These are phyloP conservation scores for Oostethus manadensis DNA, from an alignment of 2,113 vertebrate species.

Conservation along the genomic window DNA sequence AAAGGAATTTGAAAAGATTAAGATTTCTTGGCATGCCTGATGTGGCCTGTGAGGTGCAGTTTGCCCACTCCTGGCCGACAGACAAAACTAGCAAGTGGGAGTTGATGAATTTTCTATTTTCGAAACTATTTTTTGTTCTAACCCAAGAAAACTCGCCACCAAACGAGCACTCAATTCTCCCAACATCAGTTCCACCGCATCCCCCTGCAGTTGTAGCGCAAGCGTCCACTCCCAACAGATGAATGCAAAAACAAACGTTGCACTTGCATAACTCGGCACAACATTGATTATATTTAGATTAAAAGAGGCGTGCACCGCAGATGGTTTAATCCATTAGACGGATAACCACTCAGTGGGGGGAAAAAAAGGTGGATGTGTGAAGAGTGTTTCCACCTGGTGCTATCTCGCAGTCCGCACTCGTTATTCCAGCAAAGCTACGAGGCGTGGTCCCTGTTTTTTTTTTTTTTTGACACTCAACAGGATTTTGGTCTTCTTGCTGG, in stretches of 20 bases:
- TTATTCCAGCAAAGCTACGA: conserved; percentile 5
- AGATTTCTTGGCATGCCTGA: too few species aligned
- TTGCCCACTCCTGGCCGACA: too few species aligned
- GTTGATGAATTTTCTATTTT: too few species aligned
- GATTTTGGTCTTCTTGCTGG: conserved; percentile 11
- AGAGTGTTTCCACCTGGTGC: conserved; percentile 3
- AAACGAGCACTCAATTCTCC: not conserved
- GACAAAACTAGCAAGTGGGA: too few species aligned
- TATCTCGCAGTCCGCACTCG: conserved; percentile 1
- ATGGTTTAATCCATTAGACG: conserved; percentile 3
- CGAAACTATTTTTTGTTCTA: too few species aligned
- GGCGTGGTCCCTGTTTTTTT: conserved; percentile 4
- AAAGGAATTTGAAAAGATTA: too few species aligned
- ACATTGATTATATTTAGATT: conserved; percentile 6
- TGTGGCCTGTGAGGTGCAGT: too few species aligned
- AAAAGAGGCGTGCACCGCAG: not conserved
- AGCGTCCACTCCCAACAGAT: conserved; percentile 1
- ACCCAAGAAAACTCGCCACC: not conserved
- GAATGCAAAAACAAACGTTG: conserved; percentile 7
- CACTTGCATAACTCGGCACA: not conserved
- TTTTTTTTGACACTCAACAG: not conserved
- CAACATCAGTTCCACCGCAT: not conserved
- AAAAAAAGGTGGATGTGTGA: not conserved
- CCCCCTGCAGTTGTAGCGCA: not conserved
- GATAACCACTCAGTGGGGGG: not conserved